Conservation (phyloP, 2,797 vertebrate genomes). For the Apogon hyalosoma region DNA sequence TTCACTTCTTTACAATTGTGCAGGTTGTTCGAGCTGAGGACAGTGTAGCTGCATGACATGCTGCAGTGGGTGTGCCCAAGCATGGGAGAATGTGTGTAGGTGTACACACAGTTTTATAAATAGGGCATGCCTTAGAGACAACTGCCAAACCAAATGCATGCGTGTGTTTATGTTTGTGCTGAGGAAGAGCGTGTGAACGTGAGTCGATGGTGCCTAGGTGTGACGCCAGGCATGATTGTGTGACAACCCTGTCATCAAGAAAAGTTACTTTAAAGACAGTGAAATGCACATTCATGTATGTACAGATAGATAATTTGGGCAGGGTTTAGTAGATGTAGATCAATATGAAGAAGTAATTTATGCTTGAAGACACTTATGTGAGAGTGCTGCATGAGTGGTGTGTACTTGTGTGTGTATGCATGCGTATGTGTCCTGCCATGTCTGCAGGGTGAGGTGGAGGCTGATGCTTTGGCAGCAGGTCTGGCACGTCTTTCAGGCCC, state of each 20-base stretch:
- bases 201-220: constrained; percentile 20
- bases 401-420: constrained; percentile 31
- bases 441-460: constrained; percentile 87
- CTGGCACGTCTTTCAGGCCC: constrained; percentile 88
- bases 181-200: constrained; percentile 66
- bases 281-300: neutral
- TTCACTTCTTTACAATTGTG: constrained; percentile 18
- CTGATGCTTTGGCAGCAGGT: constrained; percentile 84
- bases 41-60: constrained; percentile 29
- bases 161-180: constrained; percentile 61
- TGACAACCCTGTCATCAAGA: constrained; percentile 26
- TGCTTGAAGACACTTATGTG: constrained; percentile 11
- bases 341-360: constrained; percentile 23
- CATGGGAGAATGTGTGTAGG: constrained; percentile 81
- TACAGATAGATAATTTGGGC: neutral
- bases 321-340: neutral
- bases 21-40: constrained; percentile 21
- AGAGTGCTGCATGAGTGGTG: constrained; percentile 18
- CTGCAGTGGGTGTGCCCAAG: constrained; percentile 71
- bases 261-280: neutral
- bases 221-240: constrained; percentile 39
- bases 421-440: constrained; percentile 74
- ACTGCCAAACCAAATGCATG: constrained; percentile 42
- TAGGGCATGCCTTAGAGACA: constrained; percentile 68
- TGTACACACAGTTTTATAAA: constrained; percentile 76